phyloP scores from a whole-genome alignment of 2,888 invertebrate species.

The Fabriciana adippe region DNA sequence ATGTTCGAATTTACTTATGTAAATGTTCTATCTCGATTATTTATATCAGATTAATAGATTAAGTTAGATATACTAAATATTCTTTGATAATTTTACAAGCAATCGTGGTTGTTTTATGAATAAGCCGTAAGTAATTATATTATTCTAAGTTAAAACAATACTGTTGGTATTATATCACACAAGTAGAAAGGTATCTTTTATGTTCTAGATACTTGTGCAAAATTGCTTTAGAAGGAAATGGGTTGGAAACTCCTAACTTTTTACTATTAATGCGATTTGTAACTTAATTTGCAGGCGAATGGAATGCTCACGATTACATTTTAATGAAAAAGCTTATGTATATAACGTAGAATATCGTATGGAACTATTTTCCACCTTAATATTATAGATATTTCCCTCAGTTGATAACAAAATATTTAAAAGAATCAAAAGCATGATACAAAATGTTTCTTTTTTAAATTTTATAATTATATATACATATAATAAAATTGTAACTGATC shows the following conservation, averaged over 20 bases:
- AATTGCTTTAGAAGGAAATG: constrained; percentile 31
- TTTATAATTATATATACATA: not conserved
- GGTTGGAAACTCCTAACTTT: constrained; percentile 20
- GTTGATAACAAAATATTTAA: too few relatives aligned
- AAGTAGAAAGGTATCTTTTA: constrained; percentile 17
- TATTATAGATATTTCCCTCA: too few relatives aligned
- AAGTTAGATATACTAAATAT: too few relatives aligned
- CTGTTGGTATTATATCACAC: constrained; percentile 2
- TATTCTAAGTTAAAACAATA: not conserved
- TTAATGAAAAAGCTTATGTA: constrained; percentile 5
- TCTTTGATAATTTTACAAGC: too few relatives aligned
- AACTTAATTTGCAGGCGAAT: constrained; percentile 17
- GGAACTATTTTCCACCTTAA: not conserved
- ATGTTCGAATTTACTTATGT: too few relatives aligned
- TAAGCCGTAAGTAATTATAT: too few relatives aligned
- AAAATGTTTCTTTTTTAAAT: not conserved
- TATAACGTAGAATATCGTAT: not conserved
- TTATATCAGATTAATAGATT: too few relatives aligned
- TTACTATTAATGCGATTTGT: constrained; percentile 24
- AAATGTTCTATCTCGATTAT: too few relatives aligned
- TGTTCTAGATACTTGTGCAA: constrained; percentile 24
- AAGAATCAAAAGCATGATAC: too few relatives aligned
- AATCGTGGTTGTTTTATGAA: too few relatives aligned
- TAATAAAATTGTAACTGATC: too few relatives aligned
- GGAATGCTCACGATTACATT: not conserved